Base-by-base conservation (phyloP, 1,140 invertebrate species). In the Sarcophaga peregrina region DNA sequence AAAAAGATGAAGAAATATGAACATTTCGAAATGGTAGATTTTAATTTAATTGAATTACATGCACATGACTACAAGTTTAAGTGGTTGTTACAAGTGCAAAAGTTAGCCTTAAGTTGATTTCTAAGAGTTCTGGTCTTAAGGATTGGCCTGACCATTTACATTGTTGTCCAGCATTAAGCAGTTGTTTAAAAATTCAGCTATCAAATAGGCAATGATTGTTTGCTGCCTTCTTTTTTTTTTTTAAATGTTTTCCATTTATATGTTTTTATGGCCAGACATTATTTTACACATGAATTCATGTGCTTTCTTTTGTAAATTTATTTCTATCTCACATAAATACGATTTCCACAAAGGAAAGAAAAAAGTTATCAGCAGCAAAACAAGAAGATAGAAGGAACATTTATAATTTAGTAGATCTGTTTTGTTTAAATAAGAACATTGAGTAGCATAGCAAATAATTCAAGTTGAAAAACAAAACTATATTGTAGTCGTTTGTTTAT, bases 221-320 rank as follows among this genome's bases (percentile, higher is more conserved):
- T 68, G 8, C 58, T 20, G 58, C 9, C 20, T 68, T 68, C 17
- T 17, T 17, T 17, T 68, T 8, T 17, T 17, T 20, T 17, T 20
- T 20, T 68, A 58, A 8, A 58, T 58, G 20, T 68, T 68, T 68
- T 68, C 20, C 7, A 8, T 68, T n/a, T 52, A 37, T 68, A 20
- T 5, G 10, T 25, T 68, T 68, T 68, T 68, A 68, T 48, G 74
- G 46, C 45, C 74, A 76, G 74, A 76, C 74, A 76, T 76, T 76
- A 76, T 76, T 76, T 76, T 76, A 76, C 74, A 76, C 74, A 76
- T 76, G 74, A 76, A 76, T 76, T 76, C 74, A 76, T 76, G 74
- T 76, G 74, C 45, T 76, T 76, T 76, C 74, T 76, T 76, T 76
- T 48, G 74, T 76, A 76, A 76, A 76, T 76, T 76, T 76, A 76